Evolutionary conservation across 2,797 vertebrate species (phyloP), one percentile per base, ranked within the genome.

Genomic region (Rhinogobio ventralis): DNA sequence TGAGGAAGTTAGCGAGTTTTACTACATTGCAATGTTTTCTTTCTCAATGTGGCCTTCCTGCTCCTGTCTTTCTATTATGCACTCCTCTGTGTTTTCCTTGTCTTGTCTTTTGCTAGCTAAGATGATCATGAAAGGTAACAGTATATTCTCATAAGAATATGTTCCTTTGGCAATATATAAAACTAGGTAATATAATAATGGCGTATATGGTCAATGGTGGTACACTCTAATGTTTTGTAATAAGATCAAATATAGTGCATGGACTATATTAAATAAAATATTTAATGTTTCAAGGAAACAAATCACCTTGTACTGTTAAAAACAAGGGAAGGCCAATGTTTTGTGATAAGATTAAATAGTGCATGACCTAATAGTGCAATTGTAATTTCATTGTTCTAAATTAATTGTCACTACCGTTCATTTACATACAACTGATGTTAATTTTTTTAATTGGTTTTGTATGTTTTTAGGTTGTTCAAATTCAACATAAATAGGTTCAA

Each of bases 41-140:
- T 51, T 51, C 14, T 66, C 57, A 75, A 42, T 39, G 23, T 60
- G 75, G 14, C 15, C 81, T 83, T 83, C 71, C 81, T 75, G 45
- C n/a, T 75, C 15, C 66, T 25, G 0, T 62, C 19, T 62, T 7
- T 74, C 30, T 51, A 3, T 62, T 10, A 10, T 13, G 20, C 7
- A 36, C 20, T 69, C 67, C 11, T 14, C 39, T n/a, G 67, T 69
- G 67, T 23, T 69, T 69, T 69, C n/a, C 4, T 49, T 17, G 25
- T 51, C 14, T 19, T 49, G 45, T 73, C 15, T 19, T 51, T 30
- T 19, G 2, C 15, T 73, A 5, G 45, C 45, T 30, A 67, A 4
- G 3, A 30, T 66, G 45, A 49, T 72, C 45, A 28, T 28, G 45
- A 49, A 72, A 72, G 0, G 3, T 8, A 15, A 49, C 20, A 42